Evolutionary conservation across 35 echinoderm and acorn worm species (phyloP), one percentile per base, ranked within the genome.

Genomic region (Apostichopus californicus): DNA sequence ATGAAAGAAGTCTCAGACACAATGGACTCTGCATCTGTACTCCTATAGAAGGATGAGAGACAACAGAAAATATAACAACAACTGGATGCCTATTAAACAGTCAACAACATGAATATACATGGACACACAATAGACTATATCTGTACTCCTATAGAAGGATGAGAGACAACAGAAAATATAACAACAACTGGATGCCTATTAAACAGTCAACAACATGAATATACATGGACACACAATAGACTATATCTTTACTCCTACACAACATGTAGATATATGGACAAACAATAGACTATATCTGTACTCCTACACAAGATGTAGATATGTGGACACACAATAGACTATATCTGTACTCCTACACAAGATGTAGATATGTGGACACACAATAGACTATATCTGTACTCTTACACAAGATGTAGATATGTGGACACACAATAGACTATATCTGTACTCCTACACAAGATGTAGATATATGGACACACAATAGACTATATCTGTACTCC

Each of bases 1-100:
- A 82, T 93, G 85, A 99, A 99, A 12, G 93, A 93, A 7, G 93
- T 92, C 89, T 99, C 97, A 18, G 97, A 99, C 54, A 99, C 64
- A 63, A 99, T 99, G 79, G 93, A 73, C 53, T 99, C 97, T 68
- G 92, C 92, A 93, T 99, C 97, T 15, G 86, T 78, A 79, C 95
- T 96, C 86, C 97, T 99, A 77, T 46, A 14, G 24, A 75, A 75
- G 14, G n/a, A 20, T 22, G n/a, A 75, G 58, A 61, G 7, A 61
- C 10, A 61, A 9, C 1, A 61, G 58, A 61, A 61, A 7, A 9
- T 8, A 80, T 96, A 95, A 79, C 92, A 73, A 90, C 89, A 93
- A 96, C 97, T 21, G 86, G 73, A 79, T 93, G 94, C 86, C 97
- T 99, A 77, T 46, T 34, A 75, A 75, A 75, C n/a, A n/a, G 7